Base-by-base conservation (phyloP, 2,113 vertebrate species). In the Silurus meridionalis region DNA sequence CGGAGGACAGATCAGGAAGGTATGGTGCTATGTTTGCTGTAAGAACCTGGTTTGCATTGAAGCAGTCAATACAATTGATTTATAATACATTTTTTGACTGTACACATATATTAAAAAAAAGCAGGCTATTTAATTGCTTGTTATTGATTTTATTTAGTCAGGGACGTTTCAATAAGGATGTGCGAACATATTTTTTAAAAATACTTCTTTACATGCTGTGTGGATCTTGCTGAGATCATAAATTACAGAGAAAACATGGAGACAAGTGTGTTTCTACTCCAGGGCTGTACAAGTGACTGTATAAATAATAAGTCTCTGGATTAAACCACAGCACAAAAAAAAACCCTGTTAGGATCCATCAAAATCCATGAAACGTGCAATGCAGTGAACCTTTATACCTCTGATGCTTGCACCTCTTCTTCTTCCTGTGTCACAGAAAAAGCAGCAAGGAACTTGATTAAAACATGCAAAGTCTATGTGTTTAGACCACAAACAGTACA, bases 351-450 rank as follows among this genome's bases (percentile, higher is more conserved):
- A 63, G 61, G 6, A 81, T 8, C 4, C 15, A 7, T 25, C 2
- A 57, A 28, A 58, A 84, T 15, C 5, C 67, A 60, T 19, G 23
- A 48, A n/a, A 55, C 61, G 48, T 84, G 69, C 53, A 55, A n/a
- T 17, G 55, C 21, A 61, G 37, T 61, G 3, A 75, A 87, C 21
- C 28, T 53, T 88, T 78, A 87, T 95, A 95, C 95, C 94, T 95
- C 95, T 90, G 93, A 84, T 66, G 58, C 89, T 71, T 93, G 93
- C 46, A 86, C 91, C 80, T 95, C 94, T 85, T 94, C 94, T 91
- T 95, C 94, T 55, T 95, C 94, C 92, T 93, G 87, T 63, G 15
- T 72, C 84, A 85, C 52, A 90, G 86, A 79, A 83, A 53, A 3
- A 19, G 57, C 66, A 4, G 61, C 57, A 84, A 72, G 67, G 64